Base-by-base conservation (phyloP, 2,888 invertebrate species). In the Clunio marinus region DNA sequence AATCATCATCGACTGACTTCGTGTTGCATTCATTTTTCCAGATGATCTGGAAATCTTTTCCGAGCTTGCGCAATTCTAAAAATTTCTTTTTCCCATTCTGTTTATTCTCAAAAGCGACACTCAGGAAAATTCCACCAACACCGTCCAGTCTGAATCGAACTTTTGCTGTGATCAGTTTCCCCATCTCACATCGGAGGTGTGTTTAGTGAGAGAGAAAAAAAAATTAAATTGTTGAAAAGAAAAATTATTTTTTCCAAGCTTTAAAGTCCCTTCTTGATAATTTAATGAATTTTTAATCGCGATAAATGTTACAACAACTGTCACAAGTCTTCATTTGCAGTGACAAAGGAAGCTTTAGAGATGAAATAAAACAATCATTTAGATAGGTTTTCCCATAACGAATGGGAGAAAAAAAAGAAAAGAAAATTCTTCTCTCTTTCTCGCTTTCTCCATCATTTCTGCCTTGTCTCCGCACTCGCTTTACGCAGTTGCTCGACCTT, bases 91-190 rank as follows among this genome's bases (percentile, higher is more conserved):
- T 32, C 32, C 4, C 10, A 10, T 10, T 7, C 32, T 7, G 5
- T 7, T 32, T 32, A 10, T 32, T 4, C 32, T 10, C 4, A 10
- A 32, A 32, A 32, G 4, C n/a, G n/a, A n/a, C n/a, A n/a, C n/a
- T n/a, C n/a, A n/a, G n/a, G n/a, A n/a, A n/a, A n/a, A n/a, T n/a
- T n/a, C n/a, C n/a, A n/a, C n/a, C n/a, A n/a, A n/a, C n/a, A n/a
- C n/a, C n/a, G 57, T 66, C 66, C 66, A 66, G 66, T 66, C 65
- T 51, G 66, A 55, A 20, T 65, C 46, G 46, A 65, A 65, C 65
- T 65, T 65, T 65, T 32, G 66, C 66, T 65, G 66, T 55, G 66
- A 66, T 66, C 66, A 55, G 66, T 55, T 66, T 66, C 35, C n/a
- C 28, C 59, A 46, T 46, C 46, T 66, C 66, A 32, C 24, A n/a